phyloP scores from a whole-genome alignment of 2,888 invertebrate genomes.

The Parelbella ahira region DNA sequence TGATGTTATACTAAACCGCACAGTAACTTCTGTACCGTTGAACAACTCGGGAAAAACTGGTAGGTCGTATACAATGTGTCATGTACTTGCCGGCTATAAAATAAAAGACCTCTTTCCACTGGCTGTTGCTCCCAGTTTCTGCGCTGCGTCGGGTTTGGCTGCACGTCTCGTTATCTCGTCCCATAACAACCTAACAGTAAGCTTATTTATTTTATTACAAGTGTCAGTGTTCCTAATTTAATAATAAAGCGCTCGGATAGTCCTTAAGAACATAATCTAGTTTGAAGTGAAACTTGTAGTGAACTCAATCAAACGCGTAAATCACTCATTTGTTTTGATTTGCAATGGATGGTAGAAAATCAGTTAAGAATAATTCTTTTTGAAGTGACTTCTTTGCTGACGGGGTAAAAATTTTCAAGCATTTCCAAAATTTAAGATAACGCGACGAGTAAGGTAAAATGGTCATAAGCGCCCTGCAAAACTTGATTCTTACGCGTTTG shows the following conservation, averaged over 20 bases:
- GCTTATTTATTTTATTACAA: constrained; percentile 33
- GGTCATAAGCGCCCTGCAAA: too few species aligned
- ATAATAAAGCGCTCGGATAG: constrained; percentile 3
- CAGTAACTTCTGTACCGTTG: constrained; percentile 16
- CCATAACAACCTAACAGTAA: constrained; percentile 43
- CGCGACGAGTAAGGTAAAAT: too few species aligned
- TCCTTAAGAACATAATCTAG: background rate
- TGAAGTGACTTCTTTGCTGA: too few species aligned
- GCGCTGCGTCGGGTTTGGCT: constrained; percentile 35
- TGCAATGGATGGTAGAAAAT: too few species aligned
- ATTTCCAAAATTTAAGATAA: too few species aligned
- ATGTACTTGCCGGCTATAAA: constrained; percentile 43
- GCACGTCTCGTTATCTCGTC: constrained; percentile 35
- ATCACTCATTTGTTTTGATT: too few species aligned
- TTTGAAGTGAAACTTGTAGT: too few species aligned
- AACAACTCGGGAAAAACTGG: constrained; percentile 33
- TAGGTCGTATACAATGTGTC: constrained; percentile 23
- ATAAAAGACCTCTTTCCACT: constrained; percentile 48
- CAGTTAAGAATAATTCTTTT: too few species aligned
- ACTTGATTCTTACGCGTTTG: too few species aligned
- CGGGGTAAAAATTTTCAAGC: too few species aligned
- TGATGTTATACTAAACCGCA: too few species aligned
- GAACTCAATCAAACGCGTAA: too few species aligned
- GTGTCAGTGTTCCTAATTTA: constrained; percentile 12
- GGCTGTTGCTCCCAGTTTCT: constrained; percentile 45